Evolutionary conservation across 2,797 vertebrate genomes (phyloP).

Genomic region (Galaxias olidus): DNA sequence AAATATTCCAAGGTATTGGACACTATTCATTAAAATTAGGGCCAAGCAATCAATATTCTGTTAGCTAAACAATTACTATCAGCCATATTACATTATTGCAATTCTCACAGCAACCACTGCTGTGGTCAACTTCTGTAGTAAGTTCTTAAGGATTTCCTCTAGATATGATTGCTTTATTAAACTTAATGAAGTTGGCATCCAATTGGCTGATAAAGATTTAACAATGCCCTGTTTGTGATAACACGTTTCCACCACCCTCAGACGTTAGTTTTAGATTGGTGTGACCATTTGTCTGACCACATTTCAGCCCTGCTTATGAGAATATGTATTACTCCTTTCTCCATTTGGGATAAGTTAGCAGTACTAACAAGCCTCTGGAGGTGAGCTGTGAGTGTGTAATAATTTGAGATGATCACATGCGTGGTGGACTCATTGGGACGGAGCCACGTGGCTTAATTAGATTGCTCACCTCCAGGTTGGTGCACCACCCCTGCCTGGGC

Average conservation of each 20-base stretch:
- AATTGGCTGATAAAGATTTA: constrained; percentile 57
- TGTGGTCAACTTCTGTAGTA: too few relatives aligned
- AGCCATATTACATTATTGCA: too few relatives aligned
- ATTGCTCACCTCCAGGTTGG: constrained; percentile 95
- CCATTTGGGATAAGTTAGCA: constrained; percentile 89
- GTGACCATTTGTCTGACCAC: constrained; percentile 62
- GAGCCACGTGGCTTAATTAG: constrained; percentile 98
- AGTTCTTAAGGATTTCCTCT: too few relatives aligned
- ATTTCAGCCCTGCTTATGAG: constrained; percentile 66
- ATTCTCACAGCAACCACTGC: too few relatives aligned
- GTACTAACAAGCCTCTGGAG: constrained; percentile 69
- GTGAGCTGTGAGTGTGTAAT: constrained; percentile 76
- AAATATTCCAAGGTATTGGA: too few relatives aligned
- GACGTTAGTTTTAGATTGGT: constrained; percentile 75
- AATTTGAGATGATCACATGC: constrained; percentile 86
- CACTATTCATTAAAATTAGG: too few relatives aligned
- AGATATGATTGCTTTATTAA: constrained; percentile 53
- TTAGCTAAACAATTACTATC: too few relatives aligned
- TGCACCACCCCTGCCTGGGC: constrained; percentile 63
- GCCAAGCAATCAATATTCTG: too few relatives aligned
- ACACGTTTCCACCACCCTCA: constrained; percentile 61
- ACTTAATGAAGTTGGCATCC: constrained; percentile 42
- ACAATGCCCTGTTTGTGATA: constrained; percentile 57
- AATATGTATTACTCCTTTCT: constrained; percentile 87
- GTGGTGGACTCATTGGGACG: constrained; percentile 90